phyloP scores from a whole-genome alignment of 2,113 vertebrate species.

The Elephas maximus region DNA sequence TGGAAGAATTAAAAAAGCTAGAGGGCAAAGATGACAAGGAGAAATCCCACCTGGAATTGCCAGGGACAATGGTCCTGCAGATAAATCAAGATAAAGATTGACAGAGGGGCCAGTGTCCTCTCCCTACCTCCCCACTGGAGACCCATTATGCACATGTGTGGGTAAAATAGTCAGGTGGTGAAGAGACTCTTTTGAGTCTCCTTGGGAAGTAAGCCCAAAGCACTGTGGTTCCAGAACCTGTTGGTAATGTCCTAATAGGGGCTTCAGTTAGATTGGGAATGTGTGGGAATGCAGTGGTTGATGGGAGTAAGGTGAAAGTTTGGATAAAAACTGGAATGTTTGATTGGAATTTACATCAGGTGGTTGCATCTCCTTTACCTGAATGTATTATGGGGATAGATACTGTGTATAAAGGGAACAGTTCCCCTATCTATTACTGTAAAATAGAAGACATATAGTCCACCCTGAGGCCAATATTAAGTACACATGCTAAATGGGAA shows the following conservation, averaged over 20 bases:
- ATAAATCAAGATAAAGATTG: neutral
- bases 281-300: neutral
- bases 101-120: no score
- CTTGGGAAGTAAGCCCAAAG: neutral
- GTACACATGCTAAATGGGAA: no score
- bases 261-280: neutral
- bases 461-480: no score
- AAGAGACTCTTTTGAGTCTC: neutral
- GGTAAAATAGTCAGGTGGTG: no score
- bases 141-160: no score
- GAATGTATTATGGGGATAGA: neutral
- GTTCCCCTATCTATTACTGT: neutral
- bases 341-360: neutral
- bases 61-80: neutral
- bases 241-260: neutral
- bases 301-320: neutral
- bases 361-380: no score
- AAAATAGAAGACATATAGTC: no score
- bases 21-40: neutral
- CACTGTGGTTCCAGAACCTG: neutral
- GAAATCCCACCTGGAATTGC: neutral
- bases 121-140: no score
- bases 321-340: neutral
- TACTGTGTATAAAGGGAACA: neutral
- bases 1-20: neutral